Conservation (phyloP, 37 sponge, comb jelly and placozoan species). For the Haliclona indistincta region DNA sequence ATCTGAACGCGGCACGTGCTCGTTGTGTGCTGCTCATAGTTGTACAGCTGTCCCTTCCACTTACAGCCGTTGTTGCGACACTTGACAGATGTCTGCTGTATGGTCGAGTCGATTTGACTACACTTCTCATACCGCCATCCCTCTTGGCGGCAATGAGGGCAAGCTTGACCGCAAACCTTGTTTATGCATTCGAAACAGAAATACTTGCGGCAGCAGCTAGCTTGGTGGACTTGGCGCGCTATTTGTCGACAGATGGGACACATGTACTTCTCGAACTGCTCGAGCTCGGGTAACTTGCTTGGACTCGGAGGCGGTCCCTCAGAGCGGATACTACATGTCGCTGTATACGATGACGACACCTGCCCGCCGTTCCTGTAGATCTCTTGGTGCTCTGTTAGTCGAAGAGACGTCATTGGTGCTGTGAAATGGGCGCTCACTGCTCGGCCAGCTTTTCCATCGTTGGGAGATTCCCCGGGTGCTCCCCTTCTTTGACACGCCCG, state of each 20-base stretch:
- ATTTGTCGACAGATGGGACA: slow-evolving; percentile 2
- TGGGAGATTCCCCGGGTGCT: no score
- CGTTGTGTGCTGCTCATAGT: not conserved
- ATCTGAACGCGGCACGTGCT: not conserved
- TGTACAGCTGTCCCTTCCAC: not conserved
- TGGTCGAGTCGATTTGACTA: not conserved
- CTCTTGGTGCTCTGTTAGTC: no score
- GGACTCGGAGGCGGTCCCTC: no score
- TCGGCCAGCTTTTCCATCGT: no score
- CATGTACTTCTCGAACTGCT: slow-evolving; percentile 2
- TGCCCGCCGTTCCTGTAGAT: no score
- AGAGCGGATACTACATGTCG: no score
- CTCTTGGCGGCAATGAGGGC: not conserved
- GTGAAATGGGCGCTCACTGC: no score
- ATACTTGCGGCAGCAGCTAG: not conserved
- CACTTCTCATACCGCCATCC: not conserved
- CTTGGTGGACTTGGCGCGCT: not conserved
- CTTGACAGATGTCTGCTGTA: not conserved
- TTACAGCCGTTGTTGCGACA: not conserved
- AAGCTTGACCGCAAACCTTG: not conserved
- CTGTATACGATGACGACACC: no score
- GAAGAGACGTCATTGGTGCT: no score
- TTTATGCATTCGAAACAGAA: not conserved
- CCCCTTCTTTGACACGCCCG: no score
- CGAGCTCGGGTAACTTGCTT: no score